phyloP scores from a whole-genome alignment of 1,140 invertebrate species.

The Meteorus sp. region DNA sequence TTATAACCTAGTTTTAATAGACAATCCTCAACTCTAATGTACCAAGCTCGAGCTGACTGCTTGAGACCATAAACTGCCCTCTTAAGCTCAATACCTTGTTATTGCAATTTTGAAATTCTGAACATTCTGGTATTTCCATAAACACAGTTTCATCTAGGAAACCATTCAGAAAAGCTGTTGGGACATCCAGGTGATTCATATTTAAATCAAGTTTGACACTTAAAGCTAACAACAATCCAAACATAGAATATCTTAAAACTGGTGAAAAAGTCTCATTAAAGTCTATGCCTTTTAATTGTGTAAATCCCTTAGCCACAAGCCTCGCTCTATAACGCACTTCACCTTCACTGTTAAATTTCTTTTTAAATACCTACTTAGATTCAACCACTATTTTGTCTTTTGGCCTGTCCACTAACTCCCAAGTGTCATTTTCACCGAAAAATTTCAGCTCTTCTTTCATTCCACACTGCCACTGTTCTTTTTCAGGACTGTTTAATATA shows the following conservation, averaged over 20 bases:
- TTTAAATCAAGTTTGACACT: neutral
- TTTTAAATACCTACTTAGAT: too few species aligned
- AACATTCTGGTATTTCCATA: neutral
- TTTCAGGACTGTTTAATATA: too few species aligned
- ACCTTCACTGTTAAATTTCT: too few species aligned
- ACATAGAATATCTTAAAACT: neutral
- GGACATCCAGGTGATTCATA: neutral
- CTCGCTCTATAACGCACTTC: neutral
- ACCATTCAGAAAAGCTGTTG: neutral
- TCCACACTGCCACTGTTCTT: too few species aligned
- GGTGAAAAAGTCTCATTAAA: neutral
- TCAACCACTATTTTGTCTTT: too few species aligned
- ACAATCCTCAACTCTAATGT: slow-evolving; percentile 33
- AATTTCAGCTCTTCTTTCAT: too few species aligned
- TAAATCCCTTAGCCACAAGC: neutral
- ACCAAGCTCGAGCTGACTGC: slow-evolving; percentile 15
- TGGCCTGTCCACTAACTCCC: too few species aligned
- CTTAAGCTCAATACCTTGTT: neutral
- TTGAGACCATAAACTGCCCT: slow-evolving; percentile 13
- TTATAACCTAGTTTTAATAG: slow-evolving; percentile 35
- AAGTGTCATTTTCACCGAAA: too few species aligned
- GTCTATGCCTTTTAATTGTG: neutral
- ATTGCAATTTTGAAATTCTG: neutral
- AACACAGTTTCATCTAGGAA: neutral
- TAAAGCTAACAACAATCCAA: neutral